Evolutionary conservation across 1,140 invertebrate genomes (phyloP).

Genomic region (Heliconius eleuchia): DNA sequence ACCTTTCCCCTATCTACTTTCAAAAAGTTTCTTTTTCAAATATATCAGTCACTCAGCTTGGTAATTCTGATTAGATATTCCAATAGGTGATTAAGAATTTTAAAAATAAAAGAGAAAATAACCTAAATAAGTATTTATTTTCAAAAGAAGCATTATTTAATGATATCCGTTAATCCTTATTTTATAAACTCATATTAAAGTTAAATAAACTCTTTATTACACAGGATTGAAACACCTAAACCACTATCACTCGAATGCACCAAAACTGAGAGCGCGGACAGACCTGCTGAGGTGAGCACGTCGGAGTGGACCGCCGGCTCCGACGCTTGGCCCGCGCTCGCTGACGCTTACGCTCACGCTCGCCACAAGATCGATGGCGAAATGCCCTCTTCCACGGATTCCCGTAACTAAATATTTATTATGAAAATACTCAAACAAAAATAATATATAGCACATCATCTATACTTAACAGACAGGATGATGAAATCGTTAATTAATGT

Average conservation of each 20-base stretch:
- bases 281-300: slow-evolving; percentile 74
- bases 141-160: too few relatives aligned
- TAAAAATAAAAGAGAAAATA: too few relatives aligned
- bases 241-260: slow-evolving; percentile 66
- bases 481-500: not conserved
- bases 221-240: slow-evolving; percentile 74
- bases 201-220: not conserved
- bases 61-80: too few relatives aligned
- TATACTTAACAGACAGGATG: slow-evolving; percentile 2
- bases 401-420: slow-evolving; percentile 63
- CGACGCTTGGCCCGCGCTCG: slow-evolving; percentile 58
- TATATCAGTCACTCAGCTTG: too few relatives aligned
- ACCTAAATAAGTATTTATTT: too few relatives aligned
- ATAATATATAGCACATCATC: not conserved
- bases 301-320: slow-evolving; percentile 61
- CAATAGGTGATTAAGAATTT: too few relatives aligned
- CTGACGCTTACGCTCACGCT: slow-evolving; percentile 70
- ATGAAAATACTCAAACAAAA: not conserved
- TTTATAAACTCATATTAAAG: too few relatives aligned
- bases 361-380: slow-evolving; percentile 75
- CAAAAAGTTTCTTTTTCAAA: too few relatives aligned
- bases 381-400: slow-evolving; percentile 76
- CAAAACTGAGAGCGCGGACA: slow-evolving; percentile 57
- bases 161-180: too few relatives aligned
- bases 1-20: too few relatives aligned